Conservation (phyloP, 1,140 invertebrate genomes). For the Zophobas atratus region DNA sequence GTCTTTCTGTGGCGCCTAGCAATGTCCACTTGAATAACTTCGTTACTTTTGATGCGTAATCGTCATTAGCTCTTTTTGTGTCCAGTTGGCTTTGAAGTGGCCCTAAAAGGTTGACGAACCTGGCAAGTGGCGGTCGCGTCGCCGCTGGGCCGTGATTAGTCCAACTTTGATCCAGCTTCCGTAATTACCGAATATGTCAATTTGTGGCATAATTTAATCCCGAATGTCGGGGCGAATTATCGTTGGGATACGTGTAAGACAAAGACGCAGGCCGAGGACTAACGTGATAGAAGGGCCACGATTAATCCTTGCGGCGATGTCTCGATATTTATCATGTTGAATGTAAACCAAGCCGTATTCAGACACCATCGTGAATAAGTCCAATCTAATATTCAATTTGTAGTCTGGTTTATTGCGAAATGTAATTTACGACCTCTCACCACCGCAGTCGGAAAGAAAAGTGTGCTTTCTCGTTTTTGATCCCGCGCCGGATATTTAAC, state of each 20-base stretch:
- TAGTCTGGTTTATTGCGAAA: constrained; percentile 43
- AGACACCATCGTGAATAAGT: constrained; percentile 35
- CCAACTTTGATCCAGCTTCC: constrained; percentile 10
- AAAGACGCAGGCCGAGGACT: constrained; percentile 1
- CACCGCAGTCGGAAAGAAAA: constrained; percentile 20
- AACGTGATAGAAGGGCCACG: constrained; percentile 12
- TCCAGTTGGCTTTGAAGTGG: no score
- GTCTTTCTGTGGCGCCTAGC: no score
- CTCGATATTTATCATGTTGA: constrained; percentile 43
- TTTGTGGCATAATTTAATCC: constrained; percentile 39
- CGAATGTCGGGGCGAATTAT: constrained; percentile 18
- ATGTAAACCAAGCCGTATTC: constrained; percentile 41
- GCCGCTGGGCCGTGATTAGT: constrained; percentile 5
- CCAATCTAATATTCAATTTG: constrained; percentile 49
- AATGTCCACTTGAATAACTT: no score
- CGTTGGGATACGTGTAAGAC: constrained; percentile 1
- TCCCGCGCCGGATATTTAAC: constrained; percentile 5
- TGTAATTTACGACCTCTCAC: constrained; percentile 37
- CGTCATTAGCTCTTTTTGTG: no score
- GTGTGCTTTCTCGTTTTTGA: constrained; percentile 14
- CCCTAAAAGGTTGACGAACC: constrained; percentile 11
- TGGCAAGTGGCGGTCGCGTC: neutral
- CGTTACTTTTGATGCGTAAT: no score
- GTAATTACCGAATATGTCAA: constrained; percentile 41
- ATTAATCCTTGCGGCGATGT: constrained; percentile 41